Conservation (phyloP, 2,797 vertebrate genomes). For the Sylvia borin region DNA sequence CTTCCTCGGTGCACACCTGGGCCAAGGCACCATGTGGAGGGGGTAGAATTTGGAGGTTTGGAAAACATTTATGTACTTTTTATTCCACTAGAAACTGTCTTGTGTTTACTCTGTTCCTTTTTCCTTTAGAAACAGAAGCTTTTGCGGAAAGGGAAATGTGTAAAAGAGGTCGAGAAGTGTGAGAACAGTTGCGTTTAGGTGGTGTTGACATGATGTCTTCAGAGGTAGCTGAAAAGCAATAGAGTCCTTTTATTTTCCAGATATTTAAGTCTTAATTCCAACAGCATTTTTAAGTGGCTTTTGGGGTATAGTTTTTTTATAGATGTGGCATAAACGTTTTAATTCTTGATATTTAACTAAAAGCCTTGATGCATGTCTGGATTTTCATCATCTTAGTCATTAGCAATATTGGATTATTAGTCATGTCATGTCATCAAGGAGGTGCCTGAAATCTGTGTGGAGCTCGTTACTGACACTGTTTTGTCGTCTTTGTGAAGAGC, state of each 20-base stretch:
- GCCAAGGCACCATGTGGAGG: neutral
- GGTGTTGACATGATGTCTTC: neutral
- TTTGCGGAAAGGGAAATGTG: neutral
- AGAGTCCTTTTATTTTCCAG: neutral
- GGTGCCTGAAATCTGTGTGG: constrained; percentile 4
- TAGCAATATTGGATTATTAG: constrained; percentile 19
- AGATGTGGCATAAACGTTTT: neutral
- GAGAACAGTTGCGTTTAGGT: neutral
- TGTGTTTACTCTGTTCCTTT: neutral
- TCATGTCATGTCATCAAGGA: constrained; percentile 1
- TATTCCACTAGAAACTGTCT: neutral
- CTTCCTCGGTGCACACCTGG: neutral
- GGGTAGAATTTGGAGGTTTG: neutral
- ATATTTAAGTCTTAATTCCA: neutral
- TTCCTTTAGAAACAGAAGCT: neutral
- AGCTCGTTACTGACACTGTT: constrained; percentile 3
- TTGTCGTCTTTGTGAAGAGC: constrained; percentile 1
- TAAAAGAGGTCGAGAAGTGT: neutral
- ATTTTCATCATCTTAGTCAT: constrained; percentile 33
- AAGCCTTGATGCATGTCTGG: neutral
- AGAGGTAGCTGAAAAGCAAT: neutral
- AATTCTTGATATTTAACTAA: neutral
- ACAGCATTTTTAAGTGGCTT: neutral
- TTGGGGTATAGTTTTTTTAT: neutral
- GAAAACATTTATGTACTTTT: neutral